phyloP scores from a whole-genome alignment of 2,113 vertebrate genomes.

The Xenopus laevis region DNA sequence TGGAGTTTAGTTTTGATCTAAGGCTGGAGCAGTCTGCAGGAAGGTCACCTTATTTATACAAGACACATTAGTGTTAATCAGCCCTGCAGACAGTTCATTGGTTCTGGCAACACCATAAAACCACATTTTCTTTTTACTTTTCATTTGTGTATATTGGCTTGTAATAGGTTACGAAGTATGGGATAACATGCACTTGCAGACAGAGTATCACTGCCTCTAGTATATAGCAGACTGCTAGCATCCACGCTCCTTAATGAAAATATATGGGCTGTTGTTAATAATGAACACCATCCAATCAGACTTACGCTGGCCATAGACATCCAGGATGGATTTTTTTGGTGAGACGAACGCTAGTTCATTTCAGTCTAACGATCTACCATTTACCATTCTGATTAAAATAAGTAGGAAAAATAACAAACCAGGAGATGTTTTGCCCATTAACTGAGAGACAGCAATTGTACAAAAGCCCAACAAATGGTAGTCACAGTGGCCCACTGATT shows the following conservation, averaged over 20 bases:
- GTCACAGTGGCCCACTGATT: too few species aligned
- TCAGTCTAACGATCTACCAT: too few species aligned
- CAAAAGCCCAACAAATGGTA: too few species aligned
- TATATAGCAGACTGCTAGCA: background rate
- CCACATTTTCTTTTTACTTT: constrained; percentile 44
- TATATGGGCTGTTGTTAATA: constrained; percentile 36
- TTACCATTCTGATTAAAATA: too few species aligned
- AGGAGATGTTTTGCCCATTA: too few species aligned
- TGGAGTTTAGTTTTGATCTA: constrained; percentile 24
- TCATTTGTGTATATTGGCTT: constrained; percentile 18
- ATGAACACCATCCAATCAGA: constrained; percentile 6
- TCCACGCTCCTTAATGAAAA: constrained; percentile 58
- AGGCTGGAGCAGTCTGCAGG: constrained; percentile 5
- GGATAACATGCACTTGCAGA: constrained; percentile 22
- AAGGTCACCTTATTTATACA: constrained; percentile 30
- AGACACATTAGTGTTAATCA: background rate
- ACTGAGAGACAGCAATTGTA: too few species aligned
- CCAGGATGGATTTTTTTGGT: too few species aligned
- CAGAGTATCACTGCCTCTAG: constrained; percentile 24
- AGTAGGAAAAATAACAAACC: too few species aligned
- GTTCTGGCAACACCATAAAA: constrained; percentile 28
- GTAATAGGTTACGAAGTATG: constrained; percentile 10
- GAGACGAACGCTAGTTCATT: too few species aligned
- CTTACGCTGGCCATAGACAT: background rate
- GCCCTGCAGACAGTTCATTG: constrained; percentile 14